Evolutionary conservation across 2,888 invertebrate genomes (phyloP).

Genomic region (Eristalinus sepulchralis): DNA sequence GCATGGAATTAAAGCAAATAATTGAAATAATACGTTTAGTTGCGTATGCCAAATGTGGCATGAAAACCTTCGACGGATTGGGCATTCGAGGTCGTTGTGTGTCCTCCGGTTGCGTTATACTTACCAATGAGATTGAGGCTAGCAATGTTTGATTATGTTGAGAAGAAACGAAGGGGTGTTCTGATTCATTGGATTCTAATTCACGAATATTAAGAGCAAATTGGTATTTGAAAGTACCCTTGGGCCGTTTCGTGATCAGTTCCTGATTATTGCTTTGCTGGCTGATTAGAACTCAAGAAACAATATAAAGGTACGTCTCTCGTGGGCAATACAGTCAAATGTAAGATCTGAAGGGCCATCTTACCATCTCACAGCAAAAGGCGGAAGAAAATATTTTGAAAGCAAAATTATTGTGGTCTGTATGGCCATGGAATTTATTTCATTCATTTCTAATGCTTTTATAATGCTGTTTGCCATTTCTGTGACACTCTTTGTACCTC

Average conservation of each 20-base stretch:
- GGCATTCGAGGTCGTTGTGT: constrained; percentile 3
- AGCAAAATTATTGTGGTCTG: no score
- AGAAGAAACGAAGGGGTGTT: neutral
- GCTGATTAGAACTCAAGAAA: no score
- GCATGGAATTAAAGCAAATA: constrained; percentile 7
- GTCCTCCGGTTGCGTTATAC: constrained; percentile 23
- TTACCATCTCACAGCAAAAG: no score
- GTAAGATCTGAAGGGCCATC: no score
- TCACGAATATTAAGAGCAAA: neutral
- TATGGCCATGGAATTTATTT: no score
- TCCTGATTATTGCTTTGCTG: neutral
- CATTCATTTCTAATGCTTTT: no score
- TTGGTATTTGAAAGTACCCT: neutral
- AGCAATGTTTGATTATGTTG: neutral
- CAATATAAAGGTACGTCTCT: no score
- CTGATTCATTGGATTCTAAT: neutral
- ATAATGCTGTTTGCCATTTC: no score
- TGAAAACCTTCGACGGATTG: constrained; percentile 1
- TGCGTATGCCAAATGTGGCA: neutral
- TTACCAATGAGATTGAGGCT: neutral
- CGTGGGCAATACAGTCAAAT: no score
- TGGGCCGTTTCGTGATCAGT: neutral
- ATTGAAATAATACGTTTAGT: constrained; percentile 29
- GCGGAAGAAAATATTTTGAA: no score
- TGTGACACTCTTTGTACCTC: no score